A percentile compares a stretch with the other conserved stretches of the same genome.
These are phyloP conservation scores for Mustela lutreola DNA, from an alignment of 2,113 vertebrate genomes.

Conservation along the genomic window DNA sequence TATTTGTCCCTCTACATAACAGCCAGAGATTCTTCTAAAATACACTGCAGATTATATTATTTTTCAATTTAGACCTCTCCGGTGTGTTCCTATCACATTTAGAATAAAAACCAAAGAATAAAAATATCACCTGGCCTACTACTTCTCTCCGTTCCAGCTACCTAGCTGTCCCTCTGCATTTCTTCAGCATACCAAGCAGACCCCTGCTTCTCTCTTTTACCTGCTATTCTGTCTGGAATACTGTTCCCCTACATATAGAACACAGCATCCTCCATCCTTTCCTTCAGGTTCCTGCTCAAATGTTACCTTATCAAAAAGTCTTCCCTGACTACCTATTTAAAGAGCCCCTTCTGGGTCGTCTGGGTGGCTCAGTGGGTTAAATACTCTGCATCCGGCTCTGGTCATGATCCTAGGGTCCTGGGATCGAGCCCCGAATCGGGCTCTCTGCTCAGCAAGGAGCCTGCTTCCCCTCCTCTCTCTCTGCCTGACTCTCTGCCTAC, in stretches of 20 bases:
- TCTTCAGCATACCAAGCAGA: background rate
- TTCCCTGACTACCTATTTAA: background rate
- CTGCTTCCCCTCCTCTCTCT: no score
- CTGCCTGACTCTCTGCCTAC: no score
- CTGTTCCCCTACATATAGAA: background rate
- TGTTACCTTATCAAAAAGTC: background rate
- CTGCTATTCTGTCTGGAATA: background rate
- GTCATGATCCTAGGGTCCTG: no score
- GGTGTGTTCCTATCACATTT: background rate
- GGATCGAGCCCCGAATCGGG: no score
- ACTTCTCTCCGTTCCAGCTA: background rate
- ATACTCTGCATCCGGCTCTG: no score
- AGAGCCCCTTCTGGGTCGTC: background rate
- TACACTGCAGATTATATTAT: background rate
- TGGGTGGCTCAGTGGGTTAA: no score
- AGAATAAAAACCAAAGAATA: background rate
- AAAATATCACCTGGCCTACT: background rate
- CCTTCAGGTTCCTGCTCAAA: background rate
- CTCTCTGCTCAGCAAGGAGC: no score
- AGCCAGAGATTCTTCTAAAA: slow-evolving; percentile 17
- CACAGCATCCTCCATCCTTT: background rate
- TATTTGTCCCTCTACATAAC: background rate
- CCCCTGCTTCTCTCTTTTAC: background rate
- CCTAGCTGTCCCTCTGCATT: background rate
- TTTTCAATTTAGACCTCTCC: background rate